phyloP scores from a whole-genome alignment of 2,113 vertebrate genomes.

The Plecturocebus donacophilus region DNA sequence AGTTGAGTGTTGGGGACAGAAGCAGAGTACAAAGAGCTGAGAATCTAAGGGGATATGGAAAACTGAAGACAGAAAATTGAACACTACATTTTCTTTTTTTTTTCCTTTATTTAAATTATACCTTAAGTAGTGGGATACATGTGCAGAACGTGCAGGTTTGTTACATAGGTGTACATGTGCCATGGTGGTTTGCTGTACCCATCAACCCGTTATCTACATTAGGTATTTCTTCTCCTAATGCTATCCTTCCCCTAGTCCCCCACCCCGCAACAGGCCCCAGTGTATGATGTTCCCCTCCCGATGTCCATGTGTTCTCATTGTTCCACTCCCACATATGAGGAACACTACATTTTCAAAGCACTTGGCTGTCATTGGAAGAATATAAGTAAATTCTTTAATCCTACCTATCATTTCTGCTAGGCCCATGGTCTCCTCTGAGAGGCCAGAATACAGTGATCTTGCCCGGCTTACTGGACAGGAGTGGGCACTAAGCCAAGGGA shows the following conservation, averaged over 20 bases:
- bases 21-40: background rate
- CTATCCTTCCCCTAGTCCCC: no score
- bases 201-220: no score
- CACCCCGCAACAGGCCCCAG: no score
- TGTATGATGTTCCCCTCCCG: no score
- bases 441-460: background rate
- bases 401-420: background rate
- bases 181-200: no score
- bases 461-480: background rate
- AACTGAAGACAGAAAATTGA: background rate
- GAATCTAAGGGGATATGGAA: background rate
- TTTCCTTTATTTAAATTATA: no score
- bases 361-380: background rate
- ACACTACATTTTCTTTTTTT: background rate
- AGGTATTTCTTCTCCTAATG: no score
- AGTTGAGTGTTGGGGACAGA: background rate
- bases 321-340: no score
- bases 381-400: background rate
- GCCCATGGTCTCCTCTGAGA: background rate
- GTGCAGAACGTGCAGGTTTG: no score
- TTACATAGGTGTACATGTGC: no score
- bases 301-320: no score
- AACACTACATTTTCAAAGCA: background rate
- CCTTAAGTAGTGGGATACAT: no score
- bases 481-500: background rate